Conservation (phyloP, 2,888 invertebrate genomes). For the Hypsopygia costalis region DNA sequence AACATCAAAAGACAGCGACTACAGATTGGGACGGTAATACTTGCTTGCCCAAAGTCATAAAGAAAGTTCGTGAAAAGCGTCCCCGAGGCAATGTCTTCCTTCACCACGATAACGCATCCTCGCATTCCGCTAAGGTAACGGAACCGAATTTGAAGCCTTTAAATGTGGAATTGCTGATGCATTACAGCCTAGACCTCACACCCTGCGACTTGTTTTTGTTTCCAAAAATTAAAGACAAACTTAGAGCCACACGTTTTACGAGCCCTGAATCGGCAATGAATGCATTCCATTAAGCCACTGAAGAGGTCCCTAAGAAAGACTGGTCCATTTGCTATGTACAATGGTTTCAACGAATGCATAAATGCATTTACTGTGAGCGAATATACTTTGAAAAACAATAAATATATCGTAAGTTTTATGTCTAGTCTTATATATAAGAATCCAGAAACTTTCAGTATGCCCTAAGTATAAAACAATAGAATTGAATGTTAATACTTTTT, state of each 20-base stretch:
- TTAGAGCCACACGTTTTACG: neutral
- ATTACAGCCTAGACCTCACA: neutral
- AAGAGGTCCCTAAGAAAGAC: neutral
- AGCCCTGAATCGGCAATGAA: neutral
- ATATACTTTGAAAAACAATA: too few species aligned
- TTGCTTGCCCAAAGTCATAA: neutral
- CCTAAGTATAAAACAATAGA: too few species aligned
- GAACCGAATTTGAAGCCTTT: neutral
- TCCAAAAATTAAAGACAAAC: neutral
- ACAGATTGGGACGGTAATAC: neutral
- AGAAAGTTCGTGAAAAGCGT: neutral
- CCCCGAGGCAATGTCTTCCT: neutral
- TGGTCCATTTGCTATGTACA: neutral
- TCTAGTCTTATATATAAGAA: too few species aligned
- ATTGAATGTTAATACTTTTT: too few species aligned
- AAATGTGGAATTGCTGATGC: neutral
- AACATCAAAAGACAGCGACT: neutral
- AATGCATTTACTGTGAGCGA: too few species aligned
- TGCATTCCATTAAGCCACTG: neutral
- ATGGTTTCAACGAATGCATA: neutral
- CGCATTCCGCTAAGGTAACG: neutral
- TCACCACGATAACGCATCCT: too few species aligned
- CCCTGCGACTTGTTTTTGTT: neutral
- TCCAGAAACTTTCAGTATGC: too few species aligned
- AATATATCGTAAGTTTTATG: too few species aligned